These are phyloP conservation scores for Drosophila neoperkinsi DNA, from an alignment of 2,888 invertebrate genomes.

Conservation along the genomic window DNA sequence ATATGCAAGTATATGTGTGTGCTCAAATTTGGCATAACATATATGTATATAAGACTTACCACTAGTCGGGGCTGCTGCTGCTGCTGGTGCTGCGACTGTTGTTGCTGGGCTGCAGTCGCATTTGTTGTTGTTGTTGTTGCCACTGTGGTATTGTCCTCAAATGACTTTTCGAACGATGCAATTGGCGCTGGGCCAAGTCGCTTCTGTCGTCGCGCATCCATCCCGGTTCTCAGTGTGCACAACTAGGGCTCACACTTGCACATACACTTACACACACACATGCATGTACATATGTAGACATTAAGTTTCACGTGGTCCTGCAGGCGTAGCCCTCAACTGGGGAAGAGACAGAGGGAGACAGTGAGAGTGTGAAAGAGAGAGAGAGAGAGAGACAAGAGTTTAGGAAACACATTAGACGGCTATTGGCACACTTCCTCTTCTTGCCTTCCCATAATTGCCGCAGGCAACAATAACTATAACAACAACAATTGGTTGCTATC, in stretches of 20 bases:
- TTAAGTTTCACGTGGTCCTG: constrained; percentile 29
- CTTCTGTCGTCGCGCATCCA: constrained; percentile 87
- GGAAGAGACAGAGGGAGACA: not conserved
- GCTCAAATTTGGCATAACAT: not conserved
- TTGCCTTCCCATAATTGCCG: constrained; percentile 64
- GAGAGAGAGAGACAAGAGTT: not conserved
- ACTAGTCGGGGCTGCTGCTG: constrained; percentile 17
- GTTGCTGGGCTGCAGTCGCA: constrained; percentile 34
- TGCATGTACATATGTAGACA: constrained; percentile 22
- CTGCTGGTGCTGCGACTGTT: constrained; percentile 9
- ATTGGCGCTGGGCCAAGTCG: constrained; percentile 97
- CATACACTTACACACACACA: constrained; percentile 8
- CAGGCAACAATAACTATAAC: constrained; percentile 51
- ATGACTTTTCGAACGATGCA: constrained; percentile 93
- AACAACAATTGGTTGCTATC: constrained; percentile 9
- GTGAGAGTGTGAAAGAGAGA: not conserved
- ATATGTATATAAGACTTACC: constrained; percentile 52
- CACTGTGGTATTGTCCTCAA: constrained; percentile 82
- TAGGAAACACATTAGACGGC: constrained; percentile 54
- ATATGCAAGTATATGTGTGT: not conserved
- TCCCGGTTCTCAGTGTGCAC: constrained; percentile 51
- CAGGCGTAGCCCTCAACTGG: constrained; percentile 36
- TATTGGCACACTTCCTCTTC: constrained; percentile 69
- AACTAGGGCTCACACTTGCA: constrained; percentile 39
- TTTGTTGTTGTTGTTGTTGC: constrained; percentile 22